Evolutionary conservation across 2,113 vertebrate species (phyloP).

Genomic region (Atrichornis clamosus): DNA sequence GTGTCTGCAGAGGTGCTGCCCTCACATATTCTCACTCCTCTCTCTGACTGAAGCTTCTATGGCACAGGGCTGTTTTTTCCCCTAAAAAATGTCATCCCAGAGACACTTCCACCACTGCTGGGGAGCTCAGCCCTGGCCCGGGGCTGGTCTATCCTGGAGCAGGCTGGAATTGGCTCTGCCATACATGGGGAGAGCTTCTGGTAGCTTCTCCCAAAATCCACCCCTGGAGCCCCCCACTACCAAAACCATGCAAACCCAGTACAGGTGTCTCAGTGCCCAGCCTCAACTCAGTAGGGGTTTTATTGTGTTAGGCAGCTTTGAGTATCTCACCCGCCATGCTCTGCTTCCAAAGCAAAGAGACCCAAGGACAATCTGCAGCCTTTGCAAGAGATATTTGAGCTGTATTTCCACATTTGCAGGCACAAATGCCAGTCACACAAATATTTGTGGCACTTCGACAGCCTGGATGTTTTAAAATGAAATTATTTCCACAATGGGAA

Average conservation of each 20-base stretch:
- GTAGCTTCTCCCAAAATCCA: background rate
- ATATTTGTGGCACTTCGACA: background rate
- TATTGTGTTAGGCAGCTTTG: background rate
- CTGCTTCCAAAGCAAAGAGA: background rate
- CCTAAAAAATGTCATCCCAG: background rate
- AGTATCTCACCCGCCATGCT: background rate
- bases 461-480: background rate
- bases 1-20: background rate
- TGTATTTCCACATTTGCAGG: background rate
- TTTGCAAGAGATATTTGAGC: background rate
- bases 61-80: background rate
- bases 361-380: background rate
- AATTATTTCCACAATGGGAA: background rate
- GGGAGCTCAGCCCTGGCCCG: background rate
- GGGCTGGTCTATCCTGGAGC: fast-evolving
- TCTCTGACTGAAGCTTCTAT: background rate
- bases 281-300: background rate
- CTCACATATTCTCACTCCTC: background rate
- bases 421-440: background rate
- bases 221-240: no score
- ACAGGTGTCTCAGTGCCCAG: background rate
- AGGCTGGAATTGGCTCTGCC: background rate
- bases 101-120: background rate
- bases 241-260: background rate
- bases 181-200: background rate